Conservation (phyloP, 2,888 invertebrate genomes). For the Acleris laterana region DNA sequence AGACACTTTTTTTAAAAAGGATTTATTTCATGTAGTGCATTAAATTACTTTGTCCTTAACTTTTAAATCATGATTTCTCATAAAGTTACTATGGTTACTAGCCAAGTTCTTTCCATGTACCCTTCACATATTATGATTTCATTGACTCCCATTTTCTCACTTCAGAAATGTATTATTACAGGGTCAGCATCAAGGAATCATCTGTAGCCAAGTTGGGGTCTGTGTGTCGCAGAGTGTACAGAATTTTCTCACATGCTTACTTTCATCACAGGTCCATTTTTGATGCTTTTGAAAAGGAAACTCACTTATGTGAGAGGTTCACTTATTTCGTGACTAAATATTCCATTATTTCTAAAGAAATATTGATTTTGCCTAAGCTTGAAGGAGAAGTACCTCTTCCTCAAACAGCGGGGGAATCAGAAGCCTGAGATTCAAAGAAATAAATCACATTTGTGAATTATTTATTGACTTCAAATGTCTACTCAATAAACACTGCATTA, state of each 20-base stretch:
- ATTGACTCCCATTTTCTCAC: background rate
- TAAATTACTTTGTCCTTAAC: too few relatives aligned
- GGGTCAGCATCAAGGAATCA: constrained; percentile 99
- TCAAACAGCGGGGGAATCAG: constrained; percentile 80
- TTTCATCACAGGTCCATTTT: constrained; percentile 98
- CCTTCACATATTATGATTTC: too few relatives aligned
- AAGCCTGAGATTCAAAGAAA: constrained; percentile 67
- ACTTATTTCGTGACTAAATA: constrained; percentile 99
- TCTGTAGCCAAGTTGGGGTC: constrained; percentile 99
- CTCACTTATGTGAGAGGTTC: constrained; percentile 97
- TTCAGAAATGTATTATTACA: constrained; percentile 71
- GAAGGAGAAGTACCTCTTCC: constrained; percentile 88
- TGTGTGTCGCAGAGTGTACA: constrained; percentile 98
- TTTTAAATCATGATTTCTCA: too few relatives aligned
- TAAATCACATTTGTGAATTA: constrained; percentile 43
- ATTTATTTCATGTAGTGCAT: too few relatives aligned
- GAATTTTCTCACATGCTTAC: constrained; percentile 99
- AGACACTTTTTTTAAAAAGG: too few relatives aligned
- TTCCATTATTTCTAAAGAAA: constrained; percentile 98
- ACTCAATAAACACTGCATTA: constrained; percentile 2
- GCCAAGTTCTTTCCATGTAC: too few relatives aligned
- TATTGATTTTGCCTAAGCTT: constrained; percentile 98
- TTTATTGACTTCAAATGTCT: constrained; percentile 16
- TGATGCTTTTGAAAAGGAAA: constrained; percentile 98
- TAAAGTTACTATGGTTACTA: too few relatives aligned